Base-by-base conservation (phyloP, 2,113 vertebrate species). In the Hipposideros armiger region DNA sequence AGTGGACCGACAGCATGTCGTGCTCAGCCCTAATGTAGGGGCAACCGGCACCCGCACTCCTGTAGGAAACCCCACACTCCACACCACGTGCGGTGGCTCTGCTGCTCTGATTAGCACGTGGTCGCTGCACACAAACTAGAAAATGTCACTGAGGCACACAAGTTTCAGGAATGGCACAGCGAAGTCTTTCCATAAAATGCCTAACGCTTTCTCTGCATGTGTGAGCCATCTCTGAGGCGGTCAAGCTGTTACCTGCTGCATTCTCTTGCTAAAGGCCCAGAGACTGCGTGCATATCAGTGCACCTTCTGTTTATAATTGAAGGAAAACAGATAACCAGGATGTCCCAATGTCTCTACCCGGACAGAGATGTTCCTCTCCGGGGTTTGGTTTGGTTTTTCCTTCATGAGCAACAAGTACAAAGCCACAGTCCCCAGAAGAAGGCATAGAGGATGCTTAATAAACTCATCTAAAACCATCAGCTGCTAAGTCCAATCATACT, bases 151-250 rank as follows among this genome's bases (percentile, higher is more conserved):
- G n/a, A 67, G 16, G 14, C 8, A 8, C 14, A 45, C 52, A 92
- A 26, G 58, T 28, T 66, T 47, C 2, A 2, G 32, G 50, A 15
- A 26, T 8, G 22, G 24, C 15, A 9, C 14, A 16, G 26, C 24
- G 10, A 54, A 50, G 15, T 1, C 7, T 0, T 6, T 2, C 2
- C 5, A 6, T 7, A 15, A 70, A 13, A 58, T 6, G 4, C 22
- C 30, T 45, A 9, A n/a, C 17, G 42, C 7, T 9, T 64, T 60
- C 52, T 11, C 26, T n/a, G 26, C 19, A 62, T 32, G 0, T 36
- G 11, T n/a, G 64, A 78, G 11, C 22, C 45, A 17, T 40, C 24
- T 36, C 17, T 22, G 52, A 30, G 0, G 1, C 11, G 15, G 28
- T 47, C 42, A 67, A 40, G 67, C 47, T 3, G 6, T 19, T 30